These are phyloP conservation scores for Bungarus multicinctus DNA, from an alignment of 2,113 vertebrate species.

Conservation along the genomic window DNA sequence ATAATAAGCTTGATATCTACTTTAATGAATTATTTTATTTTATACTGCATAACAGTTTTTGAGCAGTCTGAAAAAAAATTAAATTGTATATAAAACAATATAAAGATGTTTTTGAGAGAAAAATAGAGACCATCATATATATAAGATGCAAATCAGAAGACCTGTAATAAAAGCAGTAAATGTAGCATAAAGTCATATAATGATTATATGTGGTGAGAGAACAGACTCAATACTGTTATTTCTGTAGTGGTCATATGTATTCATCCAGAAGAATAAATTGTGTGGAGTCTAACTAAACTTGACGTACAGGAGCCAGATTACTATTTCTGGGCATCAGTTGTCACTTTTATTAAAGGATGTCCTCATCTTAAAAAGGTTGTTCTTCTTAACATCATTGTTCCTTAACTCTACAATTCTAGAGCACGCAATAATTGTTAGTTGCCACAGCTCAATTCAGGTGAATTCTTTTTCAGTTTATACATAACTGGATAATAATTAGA, in stretches of 20 bases:
- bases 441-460: neutral
- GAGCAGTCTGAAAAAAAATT: neutral
- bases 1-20: neutral
- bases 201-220: neutral
- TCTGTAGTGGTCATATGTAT: neutral
- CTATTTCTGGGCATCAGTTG: neutral
- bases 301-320: neutral
- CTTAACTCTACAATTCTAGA: neutral
- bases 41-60: neutral
- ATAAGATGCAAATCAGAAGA: neutral
- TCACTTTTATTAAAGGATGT: neutral
- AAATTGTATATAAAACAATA: neutral
- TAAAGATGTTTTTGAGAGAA: neutral
- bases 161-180: neutral
- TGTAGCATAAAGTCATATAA: neutral
- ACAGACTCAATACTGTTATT: neutral
- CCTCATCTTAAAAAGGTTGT: neutral
- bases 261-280: neutral
- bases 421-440: neutral
- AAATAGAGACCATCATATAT: neutral
- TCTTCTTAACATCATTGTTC: neutral
- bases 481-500: neutral
- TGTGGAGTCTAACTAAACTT: neutral
- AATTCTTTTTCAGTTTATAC: neutral
- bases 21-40: neutral